Percentiles rank a stretch among this genome's conserved stretches.
phyloP scores from a whole-genome alignment of 2,797 vertebrate genomes.

The Myripristis jacobus region DNA sequence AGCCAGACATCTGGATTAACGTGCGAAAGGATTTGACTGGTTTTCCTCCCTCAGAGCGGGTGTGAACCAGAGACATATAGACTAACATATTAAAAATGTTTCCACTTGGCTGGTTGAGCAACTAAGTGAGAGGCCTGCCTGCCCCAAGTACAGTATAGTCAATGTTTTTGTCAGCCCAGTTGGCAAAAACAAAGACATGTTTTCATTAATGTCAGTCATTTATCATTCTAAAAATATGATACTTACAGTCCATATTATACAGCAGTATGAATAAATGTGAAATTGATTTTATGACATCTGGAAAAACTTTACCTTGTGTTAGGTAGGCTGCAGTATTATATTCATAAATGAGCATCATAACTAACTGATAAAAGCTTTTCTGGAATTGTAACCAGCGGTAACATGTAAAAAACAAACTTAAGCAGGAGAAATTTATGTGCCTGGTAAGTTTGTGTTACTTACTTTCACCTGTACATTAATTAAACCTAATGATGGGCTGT shows the following conservation, averaged over 20 bases:
- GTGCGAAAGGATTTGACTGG: constrained; percentile 60
- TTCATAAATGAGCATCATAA: too few relatives aligned
- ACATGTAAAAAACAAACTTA: too few relatives aligned
- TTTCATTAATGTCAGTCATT: too few relatives aligned
- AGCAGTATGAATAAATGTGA: background rate
- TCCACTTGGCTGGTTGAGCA: background rate
- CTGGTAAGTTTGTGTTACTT: background rate
- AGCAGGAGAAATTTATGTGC: background rate
- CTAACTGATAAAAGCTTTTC: too few relatives aligned
- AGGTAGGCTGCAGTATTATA: too few relatives aligned
- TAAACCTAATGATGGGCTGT: constrained; percentile 14
- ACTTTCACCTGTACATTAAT: constrained; percentile 6
- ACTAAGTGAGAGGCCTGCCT: background rate
- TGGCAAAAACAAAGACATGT: too few relatives aligned
- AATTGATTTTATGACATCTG: too few relatives aligned
- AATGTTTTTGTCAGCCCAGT: background rate
- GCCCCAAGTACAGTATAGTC: background rate
- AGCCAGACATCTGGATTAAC: constrained; percentile 72
- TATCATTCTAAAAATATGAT: background rate
- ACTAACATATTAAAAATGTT: constrained; percentile 23
- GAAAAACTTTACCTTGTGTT: too few relatives aligned
- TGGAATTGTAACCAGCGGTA: too few relatives aligned
- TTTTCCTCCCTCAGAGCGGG: constrained; percentile 51
- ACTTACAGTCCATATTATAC: background rate
- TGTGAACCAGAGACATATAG: constrained; percentile 38